phyloP scores from a whole-genome alignment of 1,140 invertebrate species.

The Ctenoplectra terminalis region DNA sequence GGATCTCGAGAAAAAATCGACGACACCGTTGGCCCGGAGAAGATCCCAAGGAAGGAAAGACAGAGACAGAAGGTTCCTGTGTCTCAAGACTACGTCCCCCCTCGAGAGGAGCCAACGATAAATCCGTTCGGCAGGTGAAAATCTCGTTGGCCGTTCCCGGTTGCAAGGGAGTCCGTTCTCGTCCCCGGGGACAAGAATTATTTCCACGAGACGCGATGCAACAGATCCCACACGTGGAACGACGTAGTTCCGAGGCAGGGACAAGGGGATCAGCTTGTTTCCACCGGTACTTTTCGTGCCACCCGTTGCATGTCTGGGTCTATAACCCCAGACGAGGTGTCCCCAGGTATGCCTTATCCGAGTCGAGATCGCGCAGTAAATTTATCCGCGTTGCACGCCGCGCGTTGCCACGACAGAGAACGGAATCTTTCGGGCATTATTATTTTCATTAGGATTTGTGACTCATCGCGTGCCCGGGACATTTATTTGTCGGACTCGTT shows the following conservation, averaged over 20 bases:
- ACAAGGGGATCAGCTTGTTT: conserved; percentile 36
- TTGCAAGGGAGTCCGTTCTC: conserved; percentile 18
- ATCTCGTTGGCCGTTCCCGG: conserved; percentile 41
- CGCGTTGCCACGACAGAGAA: conserved; percentile 59
- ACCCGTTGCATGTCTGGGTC: conserved; percentile 71
- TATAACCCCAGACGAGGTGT: conserved; percentile 77
- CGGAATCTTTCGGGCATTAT: conserved; percentile 71
- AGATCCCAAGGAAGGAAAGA: conserved; percentile 23
- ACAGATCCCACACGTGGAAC: conserved; percentile 49
- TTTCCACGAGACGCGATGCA: conserved; percentile 71
- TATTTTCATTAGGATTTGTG: conserved; percentile 81
- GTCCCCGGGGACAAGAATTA: conserved; percentile 66
- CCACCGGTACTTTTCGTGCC: conserved; percentile 54
- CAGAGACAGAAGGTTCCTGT: neutral
- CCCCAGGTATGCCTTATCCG: conserved; percentile 80
- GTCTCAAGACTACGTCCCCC: neutral
- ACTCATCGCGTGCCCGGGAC: conserved; percentile 71
- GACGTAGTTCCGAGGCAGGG: conserved; percentile 16
- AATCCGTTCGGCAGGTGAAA: conserved; percentile 55
- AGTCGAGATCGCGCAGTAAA: conserved; percentile 77
- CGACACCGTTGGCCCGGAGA: neutral
- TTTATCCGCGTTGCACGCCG: conserved; percentile 73
- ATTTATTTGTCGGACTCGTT: conserved; percentile 58
- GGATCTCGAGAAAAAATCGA: neutral
- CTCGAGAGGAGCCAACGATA: conserved; percentile 16